These are phyloP conservation scores for Syrrhaptes paradoxus DNA, from an alignment of 2,113 vertebrate genomes.

Conservation along the genomic window DNA sequence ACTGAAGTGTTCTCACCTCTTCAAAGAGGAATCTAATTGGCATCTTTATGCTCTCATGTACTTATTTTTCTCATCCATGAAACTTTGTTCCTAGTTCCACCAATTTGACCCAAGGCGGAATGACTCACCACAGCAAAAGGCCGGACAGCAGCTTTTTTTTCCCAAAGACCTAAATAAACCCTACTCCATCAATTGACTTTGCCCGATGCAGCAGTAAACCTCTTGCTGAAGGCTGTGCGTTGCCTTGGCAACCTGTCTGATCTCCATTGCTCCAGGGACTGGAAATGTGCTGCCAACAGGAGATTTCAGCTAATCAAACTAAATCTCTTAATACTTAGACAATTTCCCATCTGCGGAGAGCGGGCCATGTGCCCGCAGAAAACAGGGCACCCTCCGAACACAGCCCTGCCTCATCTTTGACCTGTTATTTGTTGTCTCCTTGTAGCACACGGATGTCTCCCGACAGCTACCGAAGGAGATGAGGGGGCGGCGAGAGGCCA, in stretches of 20 bases:
- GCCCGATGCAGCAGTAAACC: constrained; percentile 66
- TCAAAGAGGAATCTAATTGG: constrained; percentile 24
- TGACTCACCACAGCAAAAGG: constrained; percentile 63
- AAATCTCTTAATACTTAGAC: constrained; percentile 41
- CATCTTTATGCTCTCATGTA: not conserved
- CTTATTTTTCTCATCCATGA: constrained; percentile 14
- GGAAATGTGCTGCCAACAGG: constrained; percentile 48
- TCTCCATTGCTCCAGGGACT: constrained; percentile 55
- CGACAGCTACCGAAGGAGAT: not conserved
- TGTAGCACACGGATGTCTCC: not conserved
- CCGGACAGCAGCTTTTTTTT: constrained; percentile 10
- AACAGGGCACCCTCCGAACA: not conserved
- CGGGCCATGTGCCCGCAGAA: not conserved
- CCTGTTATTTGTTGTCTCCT: not conserved
- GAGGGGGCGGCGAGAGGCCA: not conserved
- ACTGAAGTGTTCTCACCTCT: constrained; percentile 2
- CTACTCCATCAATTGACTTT: constrained; percentile 61
- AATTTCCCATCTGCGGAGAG: not conserved
- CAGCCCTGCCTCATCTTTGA: not conserved
- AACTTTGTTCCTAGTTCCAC: constrained; percentile 15
- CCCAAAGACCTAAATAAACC: constrained; percentile 66
- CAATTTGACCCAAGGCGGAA: constrained; percentile 37
- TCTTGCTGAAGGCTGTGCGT: constrained; percentile 46
- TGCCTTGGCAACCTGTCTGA: constrained; percentile 71
- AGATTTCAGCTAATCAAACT: constrained; percentile 60